A percentile compares a stretch with the other conserved stretches of the same genome.
phyloP scores from a whole-genome alignment of 1,140 invertebrate genomes.

The Phortica variegata region DNA sequence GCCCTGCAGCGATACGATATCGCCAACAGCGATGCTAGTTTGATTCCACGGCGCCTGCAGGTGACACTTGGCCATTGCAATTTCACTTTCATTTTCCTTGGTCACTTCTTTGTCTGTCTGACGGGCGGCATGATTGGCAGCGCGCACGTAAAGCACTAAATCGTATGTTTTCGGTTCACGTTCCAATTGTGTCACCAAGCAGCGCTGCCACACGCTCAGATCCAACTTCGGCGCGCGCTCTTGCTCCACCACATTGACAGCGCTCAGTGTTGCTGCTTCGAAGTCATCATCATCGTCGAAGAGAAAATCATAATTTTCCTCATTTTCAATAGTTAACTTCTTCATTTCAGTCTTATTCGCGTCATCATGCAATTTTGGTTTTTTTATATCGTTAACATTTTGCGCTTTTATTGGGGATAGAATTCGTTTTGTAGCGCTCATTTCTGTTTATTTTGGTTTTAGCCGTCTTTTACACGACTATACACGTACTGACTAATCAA shows the following conservation, averaged over 20 bases:
- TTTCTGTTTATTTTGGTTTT: too few relatives aligned
- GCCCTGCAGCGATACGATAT: constrained; percentile 37
- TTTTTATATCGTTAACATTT: too few relatives aligned
- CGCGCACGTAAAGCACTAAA: constrained; percentile 20
- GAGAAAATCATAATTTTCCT: constrained; percentile 29
- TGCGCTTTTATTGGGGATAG: too few relatives aligned
- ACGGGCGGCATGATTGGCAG: neutral
- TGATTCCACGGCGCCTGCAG: constrained; percentile 40
- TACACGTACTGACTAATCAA: too few relatives aligned
- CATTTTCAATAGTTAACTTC: neutral
- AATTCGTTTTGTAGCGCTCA: too few relatives aligned
- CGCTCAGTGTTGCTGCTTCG: constrained; percentile 13
- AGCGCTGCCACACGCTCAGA: constrained; percentile 37
- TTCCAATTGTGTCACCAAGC: constrained; percentile 25
- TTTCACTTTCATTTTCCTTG: neutral
- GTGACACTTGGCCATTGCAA: constrained; percentile 20
- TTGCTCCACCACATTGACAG: constrained; percentile 14
- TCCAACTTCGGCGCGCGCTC: constrained; percentile 14
- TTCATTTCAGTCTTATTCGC: neutral
- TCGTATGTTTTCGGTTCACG: constrained; percentile 19
- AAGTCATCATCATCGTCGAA: constrained; percentile 33
- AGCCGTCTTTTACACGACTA: too few relatives aligned
- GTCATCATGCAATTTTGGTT: neutral
- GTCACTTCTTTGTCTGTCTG: constrained; percentile 1
- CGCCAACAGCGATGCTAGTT: constrained; percentile 23